phyloP scores from a whole-genome alignment of 2,888 invertebrate species.

The Xylophagus ater region DNA sequence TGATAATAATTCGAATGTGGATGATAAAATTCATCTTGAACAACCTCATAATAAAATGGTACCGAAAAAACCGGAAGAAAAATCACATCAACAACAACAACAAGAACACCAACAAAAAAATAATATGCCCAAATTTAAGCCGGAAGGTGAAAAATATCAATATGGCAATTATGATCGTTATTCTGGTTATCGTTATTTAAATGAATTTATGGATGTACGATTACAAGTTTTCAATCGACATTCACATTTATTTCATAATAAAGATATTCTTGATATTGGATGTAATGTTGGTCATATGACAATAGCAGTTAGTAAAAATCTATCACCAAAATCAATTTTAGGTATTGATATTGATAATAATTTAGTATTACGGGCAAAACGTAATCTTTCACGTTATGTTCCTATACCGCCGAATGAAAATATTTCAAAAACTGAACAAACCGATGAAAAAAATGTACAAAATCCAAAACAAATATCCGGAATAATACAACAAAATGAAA shows the following conservation, averaged over 20 bases:
- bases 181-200: constrained; percentile 85
- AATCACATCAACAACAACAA: not conserved
- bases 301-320: constrained; percentile 75
- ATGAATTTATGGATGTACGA: constrained; percentile 71
- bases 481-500: not conserved
- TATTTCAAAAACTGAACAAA: constrained; percentile 2
- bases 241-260: constrained; percentile 72
- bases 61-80: not conserved
- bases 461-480: not conserved
- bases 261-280: constrained; percentile 91
- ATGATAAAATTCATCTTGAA: constrained; percentile 1
- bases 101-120: constrained; percentile 13
- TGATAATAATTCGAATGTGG: too few species aligned
- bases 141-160: constrained; percentile 70
- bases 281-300: constrained; percentile 97
- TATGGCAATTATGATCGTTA: constrained; percentile 97
- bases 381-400: constrained; percentile 35
- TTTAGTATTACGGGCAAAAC: constrained; percentile 52
- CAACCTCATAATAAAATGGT: not conserved
- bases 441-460: not conserved
- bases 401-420: too few species aligned
- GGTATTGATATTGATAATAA: constrained; percentile 92
- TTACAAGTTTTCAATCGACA: constrained; percentile 69
- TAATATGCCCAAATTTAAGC: constrained; percentile 46
- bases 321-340: constrained; percentile 71